Conservation (phyloP, 2,113 vertebrate genomes). For the Nothocercus nigrocapillus region DNA sequence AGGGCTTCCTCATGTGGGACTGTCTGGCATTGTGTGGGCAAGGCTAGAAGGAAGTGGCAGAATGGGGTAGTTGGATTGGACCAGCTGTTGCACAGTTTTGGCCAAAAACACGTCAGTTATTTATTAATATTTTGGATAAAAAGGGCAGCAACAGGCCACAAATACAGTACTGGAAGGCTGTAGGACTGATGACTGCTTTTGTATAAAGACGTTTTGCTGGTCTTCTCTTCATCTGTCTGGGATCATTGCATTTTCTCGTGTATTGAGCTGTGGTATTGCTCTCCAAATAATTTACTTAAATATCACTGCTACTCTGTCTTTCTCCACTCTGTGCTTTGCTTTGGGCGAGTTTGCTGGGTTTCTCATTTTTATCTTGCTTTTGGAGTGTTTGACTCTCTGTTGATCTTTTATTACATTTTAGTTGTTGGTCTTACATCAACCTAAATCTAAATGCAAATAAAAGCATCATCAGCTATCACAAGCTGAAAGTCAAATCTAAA, state of each 20-base stretch:
- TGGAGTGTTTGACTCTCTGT: background rate
- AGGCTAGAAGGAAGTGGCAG: background rate
- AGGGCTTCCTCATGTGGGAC: fast-evolving
- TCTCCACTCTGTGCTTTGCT: background rate
- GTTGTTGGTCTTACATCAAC: background rate
- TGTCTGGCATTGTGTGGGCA: background rate
- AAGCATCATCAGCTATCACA: background rate
- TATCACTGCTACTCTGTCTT: background rate
- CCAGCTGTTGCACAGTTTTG: background rate
- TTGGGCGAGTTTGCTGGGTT: background rate
- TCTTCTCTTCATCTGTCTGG: background rate
- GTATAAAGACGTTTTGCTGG: background rate
- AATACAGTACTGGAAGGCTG: background rate
- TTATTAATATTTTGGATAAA: too few relatives aligned
- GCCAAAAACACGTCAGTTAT: background rate
- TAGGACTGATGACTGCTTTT: background rate
- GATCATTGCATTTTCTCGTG: background rate
- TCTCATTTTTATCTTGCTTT: background rate
- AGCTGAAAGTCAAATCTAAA: conserved; percentile 2
- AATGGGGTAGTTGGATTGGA: background rate
- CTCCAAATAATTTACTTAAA: background rate
- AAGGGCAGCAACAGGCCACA: background rate
- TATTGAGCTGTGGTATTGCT: background rate
- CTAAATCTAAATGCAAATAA: conserved; percentile 7
- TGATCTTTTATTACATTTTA: conserved; percentile 11